Evolutionary conservation across 2,888 invertebrate species (phyloP), one percentile per base, ranked within the genome.

Genomic region (Melolontha melolontha): DNA sequence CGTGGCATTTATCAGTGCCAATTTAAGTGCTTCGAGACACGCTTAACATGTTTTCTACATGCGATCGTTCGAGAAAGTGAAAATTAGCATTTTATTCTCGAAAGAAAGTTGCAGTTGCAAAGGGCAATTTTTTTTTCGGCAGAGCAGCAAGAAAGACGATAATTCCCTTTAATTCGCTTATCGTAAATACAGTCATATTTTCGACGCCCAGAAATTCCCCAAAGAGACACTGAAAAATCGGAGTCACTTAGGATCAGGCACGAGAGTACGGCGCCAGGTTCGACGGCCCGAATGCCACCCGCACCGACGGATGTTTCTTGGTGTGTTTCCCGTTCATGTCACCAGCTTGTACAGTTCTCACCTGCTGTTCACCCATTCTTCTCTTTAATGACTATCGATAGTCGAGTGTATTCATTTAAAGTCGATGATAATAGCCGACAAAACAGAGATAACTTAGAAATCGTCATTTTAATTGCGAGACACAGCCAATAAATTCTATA

Each of bases 241-340:
- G 67, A 66, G 55, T 42, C 54, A 68, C 68, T 66, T 62, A 63
- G 69, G 64, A 69, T 64, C 71, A 71, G 69, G 69, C 63, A 71
- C 71, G 67, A 59, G 54, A 16, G 47, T 52, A 44, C 40, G 66
- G 71, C 71, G 71, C 71, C 68, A 71, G 68, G 69, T 66, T 69
- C 70, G 69, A 50, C 70, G 70, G 64, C 64, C 62, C 68, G 69
- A 66, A 63, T 68, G 67, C 47, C 70, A 68, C 63, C 64, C 65
- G 27, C 34, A 34, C 34, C 34, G 34, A 10, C 55, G 66, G 57
- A 29, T 52, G 27, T 29, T 27, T 52, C 39, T 34, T 16, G 51
- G 66, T 44, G 66, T 44, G 44, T 50, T 64, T 64, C 64, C 49
- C 66, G 66, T 66, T 66, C 66, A 57, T 66, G 66, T 66, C 66